Evolutionary conservation across 2,113 vertebrate species (phyloP).

Genomic region (Podarcis muralis): DNA sequence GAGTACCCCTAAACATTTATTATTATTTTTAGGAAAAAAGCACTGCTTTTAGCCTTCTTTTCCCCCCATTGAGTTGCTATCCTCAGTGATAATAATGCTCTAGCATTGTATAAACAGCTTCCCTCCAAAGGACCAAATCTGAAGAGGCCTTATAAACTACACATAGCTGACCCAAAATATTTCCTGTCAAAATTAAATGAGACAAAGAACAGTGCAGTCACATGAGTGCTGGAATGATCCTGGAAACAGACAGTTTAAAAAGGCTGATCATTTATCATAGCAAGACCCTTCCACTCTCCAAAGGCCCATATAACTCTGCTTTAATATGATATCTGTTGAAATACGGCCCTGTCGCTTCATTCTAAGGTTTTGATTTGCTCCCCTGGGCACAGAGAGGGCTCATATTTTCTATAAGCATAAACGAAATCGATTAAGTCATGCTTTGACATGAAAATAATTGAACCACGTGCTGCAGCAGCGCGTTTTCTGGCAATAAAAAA

Average conservation of each 20-base stretch:
- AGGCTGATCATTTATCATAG: constrained; percentile 8
- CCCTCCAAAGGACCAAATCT: background rate
- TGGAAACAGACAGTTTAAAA: background rate
- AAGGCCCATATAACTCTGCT: constrained; percentile 22
- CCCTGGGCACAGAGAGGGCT: background rate
- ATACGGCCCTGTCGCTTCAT: constrained; percentile 4
- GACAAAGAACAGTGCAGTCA: constrained; percentile 23
- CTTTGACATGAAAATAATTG: constrained; percentile 7
- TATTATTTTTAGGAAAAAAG: too few relatives aligned
- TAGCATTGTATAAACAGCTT: background rate
- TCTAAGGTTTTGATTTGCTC: constrained; percentile 13
- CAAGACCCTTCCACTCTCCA: background rate
- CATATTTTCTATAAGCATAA: constrained; percentile 23
- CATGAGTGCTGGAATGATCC: background rate
- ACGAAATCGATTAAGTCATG: constrained; percentile 17
- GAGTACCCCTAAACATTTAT: too few relatives aligned
- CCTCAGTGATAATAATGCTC: background rate
- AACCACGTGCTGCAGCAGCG: background rate
- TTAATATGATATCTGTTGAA: constrained; percentile 23
- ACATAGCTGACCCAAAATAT: background rate
- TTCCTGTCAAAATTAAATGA: constrained; percentile 20
- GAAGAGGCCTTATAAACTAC: background rate
- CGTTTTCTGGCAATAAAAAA: background rate
- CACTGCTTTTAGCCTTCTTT: background rate
- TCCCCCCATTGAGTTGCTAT: background rate